phyloP scores from a whole-genome alignment of 2,113 vertebrate species.

The Ceyx melanurus region DNA sequence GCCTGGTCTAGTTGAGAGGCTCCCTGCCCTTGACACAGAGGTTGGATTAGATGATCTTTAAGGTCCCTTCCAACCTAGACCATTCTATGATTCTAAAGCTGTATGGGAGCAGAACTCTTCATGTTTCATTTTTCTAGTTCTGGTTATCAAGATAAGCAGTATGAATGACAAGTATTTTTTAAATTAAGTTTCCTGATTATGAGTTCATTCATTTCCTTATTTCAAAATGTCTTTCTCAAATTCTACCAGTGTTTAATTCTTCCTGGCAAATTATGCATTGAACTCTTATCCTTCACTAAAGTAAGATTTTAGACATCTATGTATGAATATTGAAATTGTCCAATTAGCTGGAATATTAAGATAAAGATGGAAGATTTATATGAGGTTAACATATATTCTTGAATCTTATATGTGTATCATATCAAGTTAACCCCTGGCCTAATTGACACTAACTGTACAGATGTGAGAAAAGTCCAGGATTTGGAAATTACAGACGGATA shows the following conservation, averaged over 20 bases:
- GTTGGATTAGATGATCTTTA: too few relatives aligned
- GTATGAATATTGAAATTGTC: not conserved
- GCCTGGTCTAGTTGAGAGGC: too few relatives aligned
- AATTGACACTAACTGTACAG: not conserved
- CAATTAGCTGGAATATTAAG: not conserved
- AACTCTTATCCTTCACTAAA: not conserved
- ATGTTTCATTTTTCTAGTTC: constrained; percentile 23
- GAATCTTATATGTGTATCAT: not conserved
- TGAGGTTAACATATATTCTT: not conserved
- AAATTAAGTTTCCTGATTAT: constrained; percentile 34
- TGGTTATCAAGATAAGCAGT: constrained; percentile 32
- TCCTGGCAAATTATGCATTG: not conserved
- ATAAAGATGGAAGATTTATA: not conserved
- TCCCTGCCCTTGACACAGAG: too few relatives aligned
- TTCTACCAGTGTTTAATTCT: not conserved
- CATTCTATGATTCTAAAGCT: not conserved
- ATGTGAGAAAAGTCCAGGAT: not conserved
- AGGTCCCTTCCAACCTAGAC: too few relatives aligned
- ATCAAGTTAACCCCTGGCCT: not conserved
- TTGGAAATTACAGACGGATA: not conserved
- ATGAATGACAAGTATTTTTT: constrained; percentile 35
- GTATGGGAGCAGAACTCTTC: not conserved
- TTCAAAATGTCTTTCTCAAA: constrained; percentile 23
- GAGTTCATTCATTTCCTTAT: constrained; percentile 53
- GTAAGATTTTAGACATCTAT: not conserved